Conservation (phyloP, 2,797 vertebrate genomes). For the Megalops cyprinoides region DNA sequence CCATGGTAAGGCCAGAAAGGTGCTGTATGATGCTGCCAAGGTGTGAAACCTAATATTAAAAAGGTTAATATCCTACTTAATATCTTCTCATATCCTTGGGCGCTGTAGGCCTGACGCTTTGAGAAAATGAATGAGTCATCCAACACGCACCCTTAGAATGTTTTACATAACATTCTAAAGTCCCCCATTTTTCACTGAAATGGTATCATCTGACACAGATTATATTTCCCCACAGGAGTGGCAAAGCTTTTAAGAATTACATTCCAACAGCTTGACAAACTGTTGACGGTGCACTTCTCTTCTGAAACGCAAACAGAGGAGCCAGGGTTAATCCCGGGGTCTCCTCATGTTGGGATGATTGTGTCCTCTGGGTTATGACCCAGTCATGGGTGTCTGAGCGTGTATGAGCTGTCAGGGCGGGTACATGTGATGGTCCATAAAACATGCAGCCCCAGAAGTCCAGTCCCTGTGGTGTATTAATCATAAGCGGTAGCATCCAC, state of each 20-base stretch:
- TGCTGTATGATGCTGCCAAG: neutral
- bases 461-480: conserved; percentile 25
- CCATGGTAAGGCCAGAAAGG: neutral
- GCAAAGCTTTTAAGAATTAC: conserved; percentile 39
- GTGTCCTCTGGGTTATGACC: conserved; percentile 41
- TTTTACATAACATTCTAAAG: conserved; percentile 15
- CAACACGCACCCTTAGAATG: neutral
- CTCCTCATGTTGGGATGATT: conserved; percentile 27
- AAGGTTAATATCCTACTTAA: neutral
- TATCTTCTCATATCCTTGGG: neutral
- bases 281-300: conserved; percentile 40
- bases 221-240: conserved; percentile 13
- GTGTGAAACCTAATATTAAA: neutral
- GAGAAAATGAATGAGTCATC: conserved; percentile 27
- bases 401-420: neutral
- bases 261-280: conserved; percentile 29
- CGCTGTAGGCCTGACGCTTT: neutral
- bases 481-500: conserved; percentile 31
- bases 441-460: conserved; percentile 26
- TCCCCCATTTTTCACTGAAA: conserved; percentile 32
- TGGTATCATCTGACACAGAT: conserved; percentile 39
- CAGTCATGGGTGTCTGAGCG: neutral
- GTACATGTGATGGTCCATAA: neutral
- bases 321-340: conserved; percentile 25
- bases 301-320: neutral